Conservation (phyloP, 2,113 vertebrate species). For the Clarias macrocephalus region DNA sequence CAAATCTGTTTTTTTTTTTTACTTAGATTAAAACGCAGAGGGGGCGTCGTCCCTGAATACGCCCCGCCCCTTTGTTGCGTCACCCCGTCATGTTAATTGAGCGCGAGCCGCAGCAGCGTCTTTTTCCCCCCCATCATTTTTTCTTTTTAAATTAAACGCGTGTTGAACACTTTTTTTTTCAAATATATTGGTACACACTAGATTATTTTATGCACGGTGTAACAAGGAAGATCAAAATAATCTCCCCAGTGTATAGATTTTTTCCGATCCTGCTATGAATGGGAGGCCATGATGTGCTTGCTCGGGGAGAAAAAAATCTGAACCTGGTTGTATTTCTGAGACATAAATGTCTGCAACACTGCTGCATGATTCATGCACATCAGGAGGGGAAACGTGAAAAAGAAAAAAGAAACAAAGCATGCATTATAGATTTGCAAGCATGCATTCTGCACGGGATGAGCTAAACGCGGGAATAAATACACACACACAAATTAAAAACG, state of each 20-base stretch:
- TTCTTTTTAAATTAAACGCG: not conserved
- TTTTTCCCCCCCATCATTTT: not conserved
- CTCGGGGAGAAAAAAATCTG: slow-evolving; percentile 24
- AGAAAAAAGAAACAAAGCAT: not conserved
- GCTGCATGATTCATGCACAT: not conserved
- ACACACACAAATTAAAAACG: not conserved
- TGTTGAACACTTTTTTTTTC: not conserved
- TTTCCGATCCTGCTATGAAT: slow-evolving; percentile 69
- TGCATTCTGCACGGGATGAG: not conserved
- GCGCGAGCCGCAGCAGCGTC: slow-evolving; percentile 49
- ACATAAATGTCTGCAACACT: slow-evolving; percentile 4
- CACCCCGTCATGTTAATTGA: slow-evolving; percentile 67
- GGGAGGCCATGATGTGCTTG: slow-evolving; percentile 76
- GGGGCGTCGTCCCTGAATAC: slow-evolving; percentile 61
- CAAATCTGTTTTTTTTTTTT: too few relatives aligned
- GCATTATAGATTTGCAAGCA: not conserved
- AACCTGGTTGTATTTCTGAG: not conserved
- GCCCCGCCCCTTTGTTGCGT: slow-evolving; percentile 69
- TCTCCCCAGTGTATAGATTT: slow-evolving; percentile 46
- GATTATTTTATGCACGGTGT: not conserved
- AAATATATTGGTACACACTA: slow-evolving; percentile 3
- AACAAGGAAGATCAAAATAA: not conserved
- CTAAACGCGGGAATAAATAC: not conserved
- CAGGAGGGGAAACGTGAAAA: not conserved
- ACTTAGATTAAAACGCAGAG: not conserved